These are phyloP conservation scores for Larimichthys polyactis DNA, from an alignment of 2,113 vertebrate genomes.

Conservation along the genomic window DNA sequence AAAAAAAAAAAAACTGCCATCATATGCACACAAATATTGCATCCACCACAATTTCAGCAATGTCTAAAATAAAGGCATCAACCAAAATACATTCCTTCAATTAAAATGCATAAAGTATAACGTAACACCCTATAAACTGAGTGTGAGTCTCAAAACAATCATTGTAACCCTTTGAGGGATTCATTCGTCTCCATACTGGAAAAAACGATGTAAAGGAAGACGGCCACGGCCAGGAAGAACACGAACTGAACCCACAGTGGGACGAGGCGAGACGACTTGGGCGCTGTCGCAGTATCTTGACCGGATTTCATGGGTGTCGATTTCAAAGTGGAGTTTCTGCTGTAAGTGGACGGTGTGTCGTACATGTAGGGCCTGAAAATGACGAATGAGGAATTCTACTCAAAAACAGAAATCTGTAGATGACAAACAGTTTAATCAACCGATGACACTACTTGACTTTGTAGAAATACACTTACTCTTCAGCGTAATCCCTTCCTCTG, in stretches of 20 bases:
- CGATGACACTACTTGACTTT: background rate
- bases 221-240: constrained; percentile 74
- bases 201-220: constrained; percentile 79
- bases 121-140: background rate
- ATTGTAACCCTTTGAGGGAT: constrained; percentile 69
- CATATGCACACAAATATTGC: constrained; percentile 29
- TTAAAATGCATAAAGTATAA: constrained; percentile 43
- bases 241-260: constrained; percentile 81
- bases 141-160: constrained; percentile 11
- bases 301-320: constrained; percentile 20
- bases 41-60: constrained; percentile 30
- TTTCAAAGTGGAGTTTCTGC: constrained; percentile 44
- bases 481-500: constrained; percentile 44
- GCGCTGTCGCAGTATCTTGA: constrained; percentile 16
- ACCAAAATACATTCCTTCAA: constrained; percentile 37
- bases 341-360: constrained; percentile 58
- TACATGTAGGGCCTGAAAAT: constrained; percentile 65
- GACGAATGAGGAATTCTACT: background rate
- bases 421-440: background rate
- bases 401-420: background rate
- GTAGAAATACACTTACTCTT: constrained; percentile 68
- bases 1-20: background rate
- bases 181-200: constrained; percentile 77
- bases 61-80: constrained; percentile 33
- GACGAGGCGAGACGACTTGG: constrained; percentile 61